Evolutionary conservation across 2,113 vertebrate genomes (phyloP).

Genomic region (Ascaphus truei): DNA sequence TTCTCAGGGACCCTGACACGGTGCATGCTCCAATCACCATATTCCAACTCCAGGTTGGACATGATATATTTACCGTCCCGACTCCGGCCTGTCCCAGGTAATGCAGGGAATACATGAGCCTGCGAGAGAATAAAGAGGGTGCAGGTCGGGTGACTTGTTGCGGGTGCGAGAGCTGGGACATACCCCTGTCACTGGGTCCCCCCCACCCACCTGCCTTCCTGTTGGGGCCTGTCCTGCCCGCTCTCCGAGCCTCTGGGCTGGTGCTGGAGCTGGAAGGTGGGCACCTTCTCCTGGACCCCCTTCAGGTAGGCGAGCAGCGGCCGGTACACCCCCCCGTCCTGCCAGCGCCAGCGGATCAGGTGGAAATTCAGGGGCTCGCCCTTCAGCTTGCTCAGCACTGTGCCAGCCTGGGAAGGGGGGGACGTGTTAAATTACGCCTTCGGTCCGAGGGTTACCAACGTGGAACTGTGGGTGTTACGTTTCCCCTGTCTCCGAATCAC

Average conservation of each 20-base stretch:
- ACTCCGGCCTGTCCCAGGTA: constrained; percentile 62
- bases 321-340: constrained; percentile 50
- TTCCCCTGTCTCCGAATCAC: too few species aligned
- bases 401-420: constrained; percentile 52
- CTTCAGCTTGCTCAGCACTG: constrained; percentile 59
- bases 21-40: too few species aligned
- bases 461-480: fast-evolving
- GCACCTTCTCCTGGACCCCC: constrained; percentile 62
- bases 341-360: constrained; percentile 58
- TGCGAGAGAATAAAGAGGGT: constrained; percentile 40
- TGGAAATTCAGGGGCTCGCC: constrained; percentile 56
- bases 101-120: constrained; percentile 66
- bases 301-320: constrained; percentile 65
- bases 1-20: too few species aligned
- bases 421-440: not conserved
- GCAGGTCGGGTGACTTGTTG: too few species aligned
- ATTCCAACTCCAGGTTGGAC: too few species aligned
- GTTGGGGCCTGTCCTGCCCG: constrained; percentile 1
- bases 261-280: constrained; percentile 51
- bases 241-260: not conserved
- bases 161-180: too few species aligned
- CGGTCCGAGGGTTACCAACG: not conserved
- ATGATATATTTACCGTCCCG: constrained; percentile 69
- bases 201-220: constrained; percentile 34
- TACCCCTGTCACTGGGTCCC: too few species aligned